Evolutionary conservation across 2,888 invertebrate species (phyloP).

Genomic region (Drosophila eohydei): DNA sequence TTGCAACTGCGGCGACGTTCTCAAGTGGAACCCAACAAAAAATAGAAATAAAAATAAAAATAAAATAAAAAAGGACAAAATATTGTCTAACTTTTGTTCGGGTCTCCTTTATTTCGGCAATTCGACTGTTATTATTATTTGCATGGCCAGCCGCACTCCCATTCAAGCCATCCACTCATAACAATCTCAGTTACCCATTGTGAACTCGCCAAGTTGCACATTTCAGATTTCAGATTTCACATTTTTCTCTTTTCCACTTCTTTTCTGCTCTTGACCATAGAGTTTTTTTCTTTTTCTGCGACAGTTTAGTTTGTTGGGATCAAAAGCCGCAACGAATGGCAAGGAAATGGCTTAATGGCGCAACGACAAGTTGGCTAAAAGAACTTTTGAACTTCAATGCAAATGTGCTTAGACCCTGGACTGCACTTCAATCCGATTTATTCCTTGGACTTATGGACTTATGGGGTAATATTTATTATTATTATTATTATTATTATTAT

Average conservation of each 20-base stretch:
- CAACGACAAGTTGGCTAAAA: slow-evolving; percentile 1
- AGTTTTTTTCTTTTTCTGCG: not conserved
- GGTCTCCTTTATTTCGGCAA: slow-evolving; percentile 56
- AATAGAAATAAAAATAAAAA: slow-evolving; percentile 4
- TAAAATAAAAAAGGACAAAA: slow-evolving; percentile 47
- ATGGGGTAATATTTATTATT: no score
- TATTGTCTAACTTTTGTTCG: slow-evolving; percentile 56
- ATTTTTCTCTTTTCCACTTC: slow-evolving; percentile 33
- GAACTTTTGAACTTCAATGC: not conserved
- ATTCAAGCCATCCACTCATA: slow-evolving; percentile 44
- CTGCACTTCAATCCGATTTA: not conserved
- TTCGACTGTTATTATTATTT: slow-evolving; percentile 73
- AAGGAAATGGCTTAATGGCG: not conserved
- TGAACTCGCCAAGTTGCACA: slow-evolving; percentile 44
- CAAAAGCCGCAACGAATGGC: not conserved
- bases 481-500: no score
- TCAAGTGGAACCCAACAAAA: slow-evolving; percentile 44
- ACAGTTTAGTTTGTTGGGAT: not conserved
- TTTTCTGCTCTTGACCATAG: slow-evolving; percentile 23
- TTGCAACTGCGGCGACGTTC: slow-evolving; percentile 61
- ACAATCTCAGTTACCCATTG: slow-evolving; percentile 51
- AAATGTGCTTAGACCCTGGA: not conserved
- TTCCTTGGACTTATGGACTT: not conserved
- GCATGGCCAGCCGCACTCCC: slow-evolving; percentile 52
- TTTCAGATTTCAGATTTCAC: slow-evolving; percentile 36